phyloP scores from a whole-genome alignment of 2,888 invertebrate genomes.

The Tetragnatha montana region DNA sequence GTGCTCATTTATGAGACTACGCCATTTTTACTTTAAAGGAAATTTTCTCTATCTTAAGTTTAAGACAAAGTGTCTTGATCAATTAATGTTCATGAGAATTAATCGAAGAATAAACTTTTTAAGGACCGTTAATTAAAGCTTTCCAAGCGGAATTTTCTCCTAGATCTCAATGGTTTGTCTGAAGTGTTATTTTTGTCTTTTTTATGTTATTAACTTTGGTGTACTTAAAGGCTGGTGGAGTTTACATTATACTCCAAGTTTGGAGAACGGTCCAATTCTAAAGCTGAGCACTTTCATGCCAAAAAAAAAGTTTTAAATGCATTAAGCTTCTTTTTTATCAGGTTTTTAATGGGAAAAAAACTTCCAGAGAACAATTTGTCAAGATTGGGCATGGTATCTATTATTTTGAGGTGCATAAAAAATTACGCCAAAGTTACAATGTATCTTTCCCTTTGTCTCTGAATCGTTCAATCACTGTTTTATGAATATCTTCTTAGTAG shows the following conservation, averaged over 20 bases:
- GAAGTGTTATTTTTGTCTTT: constrained; percentile 34
- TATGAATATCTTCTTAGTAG: too few relatives aligned
- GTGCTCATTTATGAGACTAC: not conserved
- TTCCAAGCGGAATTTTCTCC: constrained; percentile 15
- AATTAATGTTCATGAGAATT: constrained; percentile 33
- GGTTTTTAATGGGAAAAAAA: constrained; percentile 5
- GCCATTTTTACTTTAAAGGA: constrained; percentile 1
- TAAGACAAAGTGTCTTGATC: constrained; percentile 23
- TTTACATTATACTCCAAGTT: constrained; percentile 30
- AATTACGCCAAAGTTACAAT: too few relatives aligned
- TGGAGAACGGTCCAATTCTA: constrained; percentile 35
- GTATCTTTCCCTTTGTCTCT: too few relatives aligned
- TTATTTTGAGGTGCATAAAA: not conserved
- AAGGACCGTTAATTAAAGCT: constrained; percentile 37
- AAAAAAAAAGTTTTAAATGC: constrained; percentile 6
- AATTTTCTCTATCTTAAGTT: constrained; percentile 15
- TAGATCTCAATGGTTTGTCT: constrained; percentile 10
- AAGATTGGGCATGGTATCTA: not conserved
- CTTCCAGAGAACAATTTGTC: constrained; percentile 25
- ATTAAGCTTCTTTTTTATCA: constrained; percentile 15
- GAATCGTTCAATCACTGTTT: too few relatives aligned
- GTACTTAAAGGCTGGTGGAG: constrained; percentile 2
- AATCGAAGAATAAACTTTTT: constrained; percentile 31
- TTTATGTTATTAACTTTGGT: constrained; percentile 42
- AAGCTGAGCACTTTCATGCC: not conserved